These are phyloP conservation scores for Porites evermanni DNA, from an alignment of 92 coral and sea anemone species.

Conservation along the genomic window DNA sequence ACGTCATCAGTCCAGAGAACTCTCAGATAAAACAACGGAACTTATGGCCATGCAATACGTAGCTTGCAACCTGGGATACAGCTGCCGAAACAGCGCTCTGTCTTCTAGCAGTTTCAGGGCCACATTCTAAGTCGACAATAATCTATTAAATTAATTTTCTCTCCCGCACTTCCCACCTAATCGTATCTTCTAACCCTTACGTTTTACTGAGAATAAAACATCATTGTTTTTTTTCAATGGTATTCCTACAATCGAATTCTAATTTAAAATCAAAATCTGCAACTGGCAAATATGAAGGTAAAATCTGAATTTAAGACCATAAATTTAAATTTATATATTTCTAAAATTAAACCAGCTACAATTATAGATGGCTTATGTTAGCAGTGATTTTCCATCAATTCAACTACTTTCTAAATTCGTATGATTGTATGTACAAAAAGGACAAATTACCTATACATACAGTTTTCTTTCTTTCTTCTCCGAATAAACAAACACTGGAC, in stretches of 20 bases:
- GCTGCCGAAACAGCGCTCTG: neutral
- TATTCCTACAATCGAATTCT: neutral
- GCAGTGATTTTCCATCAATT: neutral
- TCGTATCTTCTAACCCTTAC: neutral
- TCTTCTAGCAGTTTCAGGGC: slow-evolving; percentile 11
- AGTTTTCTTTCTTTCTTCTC: neutral
- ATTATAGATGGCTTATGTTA: neutral
- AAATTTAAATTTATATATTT: neutral
- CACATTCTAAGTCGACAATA: neutral
- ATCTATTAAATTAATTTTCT: neutral
- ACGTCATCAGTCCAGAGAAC: neutral
- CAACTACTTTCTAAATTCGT: slow-evolving; percentile 1
- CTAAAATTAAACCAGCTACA: neutral
- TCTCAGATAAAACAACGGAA: neutral
- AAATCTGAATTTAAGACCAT: neutral
- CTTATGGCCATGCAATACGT: neutral
- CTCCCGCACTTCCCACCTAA: neutral
- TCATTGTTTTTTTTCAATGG: neutral
- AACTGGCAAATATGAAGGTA: neutral
- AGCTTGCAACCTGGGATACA: neutral
- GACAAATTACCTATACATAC: neutral
- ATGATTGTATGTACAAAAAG: slow-evolving; percentile 13
- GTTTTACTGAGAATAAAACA: neutral
- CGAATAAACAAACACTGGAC: neutral
- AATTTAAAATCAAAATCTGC: neutral